Percentiles rank a stretch among this genome's conserved stretches.
Evolutionary conservation across 1,140 invertebrate genomes (phyloP).

Genomic region (Akabosia matsudoensis): DNA sequence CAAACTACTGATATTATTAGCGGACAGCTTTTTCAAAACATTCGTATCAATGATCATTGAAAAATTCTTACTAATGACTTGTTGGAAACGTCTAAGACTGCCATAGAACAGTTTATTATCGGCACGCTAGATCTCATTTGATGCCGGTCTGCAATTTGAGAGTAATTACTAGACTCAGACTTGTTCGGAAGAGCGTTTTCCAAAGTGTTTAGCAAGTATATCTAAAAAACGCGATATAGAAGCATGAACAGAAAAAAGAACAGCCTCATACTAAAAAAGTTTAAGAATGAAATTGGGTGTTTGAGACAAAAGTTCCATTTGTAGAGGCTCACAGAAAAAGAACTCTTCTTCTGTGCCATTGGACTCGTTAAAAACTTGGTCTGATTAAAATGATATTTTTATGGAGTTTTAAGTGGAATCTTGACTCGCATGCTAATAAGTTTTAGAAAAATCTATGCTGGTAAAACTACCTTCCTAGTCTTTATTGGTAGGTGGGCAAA

Average conservation of each 20-base stretch:
- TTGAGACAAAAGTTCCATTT: too few species aligned
- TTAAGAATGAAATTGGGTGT: too few species aligned
- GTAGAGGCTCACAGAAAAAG: too few species aligned
- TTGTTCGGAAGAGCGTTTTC: background rate
- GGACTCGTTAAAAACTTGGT: too few species aligned
- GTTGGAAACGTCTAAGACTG: background rate
- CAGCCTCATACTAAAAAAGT: too few species aligned
- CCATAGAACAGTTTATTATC: slow-evolving; percentile 35
- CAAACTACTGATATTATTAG: too few species aligned
- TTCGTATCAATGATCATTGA: too few species aligned
- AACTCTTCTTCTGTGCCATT: too few species aligned
- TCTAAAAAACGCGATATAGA: background rate
- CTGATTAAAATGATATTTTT: background rate
- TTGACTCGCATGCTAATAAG: background rate
- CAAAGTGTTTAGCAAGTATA: background rate
- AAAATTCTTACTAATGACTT: too few species aligned
- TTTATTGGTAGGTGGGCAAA: too few species aligned
- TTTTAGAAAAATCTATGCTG: background rate
- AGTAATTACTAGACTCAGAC: slow-evolving; percentile 41
- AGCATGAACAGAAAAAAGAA: background rate
- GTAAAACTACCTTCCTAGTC: too few species aligned
- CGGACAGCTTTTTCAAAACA: too few species aligned
- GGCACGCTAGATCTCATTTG: slow-evolving; percentile 48
- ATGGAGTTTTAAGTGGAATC: background rate
- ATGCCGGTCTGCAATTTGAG: slow-evolving; percentile 45